Base-by-base conservation (phyloP, 2,888 invertebrate species). In the Caenorhabditis japonica region DNA sequence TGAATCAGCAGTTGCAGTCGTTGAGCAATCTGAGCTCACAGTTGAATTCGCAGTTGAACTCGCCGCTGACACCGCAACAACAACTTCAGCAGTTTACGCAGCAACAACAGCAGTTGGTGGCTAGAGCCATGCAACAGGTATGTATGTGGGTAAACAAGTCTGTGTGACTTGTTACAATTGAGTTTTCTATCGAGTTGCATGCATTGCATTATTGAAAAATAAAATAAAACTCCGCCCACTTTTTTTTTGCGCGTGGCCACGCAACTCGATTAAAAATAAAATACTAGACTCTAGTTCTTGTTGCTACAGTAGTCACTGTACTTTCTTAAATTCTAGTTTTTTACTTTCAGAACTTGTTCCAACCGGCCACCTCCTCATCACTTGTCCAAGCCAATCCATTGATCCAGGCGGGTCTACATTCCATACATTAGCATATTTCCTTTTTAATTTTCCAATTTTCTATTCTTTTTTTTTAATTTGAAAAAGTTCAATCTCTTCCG, bases 51-150 rank as follows among this genome's bases (percentile, higher is more conserved):
- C 60, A 60, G 36, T 36, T 70, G 43, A 39, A 23, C 25, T 64
- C 64, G 13, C 75, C 68, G 47, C 38, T 75, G 33, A 75, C 75
- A 25, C 69, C 74, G 43, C 74, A 74, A 49, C 74, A 74, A 38
- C 74, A 74, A 53, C 23, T 74, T 12, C 73, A 69, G 21, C 69
- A 73, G 36, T 61, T 73, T 19, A 73, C 60, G 10, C 68, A 68
- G 38, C 68, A 64, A 23, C 64, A 68, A 17, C 73, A 73, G 46
- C 72, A 55, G 15, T 43, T 72, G 12, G 39, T 73, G 47, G 73
- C 66, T 15, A 55, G 73, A 41, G 70, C 70, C 27, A 74, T 69
- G 68, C 68, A 74, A 27, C 74, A 74, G 60, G 68, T 73, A 36
- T 58, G 38, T 17, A 21, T 34, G 13, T 39, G 27, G 23, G 27